Conservation (phyloP, 2,888 invertebrate species). For the Carterocephalus palaemon region DNA sequence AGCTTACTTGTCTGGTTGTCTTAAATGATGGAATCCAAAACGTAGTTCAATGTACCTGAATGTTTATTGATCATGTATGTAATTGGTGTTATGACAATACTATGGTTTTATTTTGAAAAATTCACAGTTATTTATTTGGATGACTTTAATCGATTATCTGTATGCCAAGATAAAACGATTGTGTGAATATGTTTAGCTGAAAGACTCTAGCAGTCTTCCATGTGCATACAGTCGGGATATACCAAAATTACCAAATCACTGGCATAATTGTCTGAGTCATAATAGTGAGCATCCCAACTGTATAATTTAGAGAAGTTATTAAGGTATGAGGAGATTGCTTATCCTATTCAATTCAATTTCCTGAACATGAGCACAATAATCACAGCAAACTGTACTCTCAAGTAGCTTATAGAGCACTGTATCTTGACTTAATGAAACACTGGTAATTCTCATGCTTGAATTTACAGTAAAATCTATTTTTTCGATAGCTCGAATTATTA, state of each 20-base stretch:
- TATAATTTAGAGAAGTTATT: neutral
- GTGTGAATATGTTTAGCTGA: slow-evolving; percentile 40
- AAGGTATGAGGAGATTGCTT: too few relatives aligned
- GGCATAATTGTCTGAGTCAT: too few relatives aligned
- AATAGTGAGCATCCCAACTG: slow-evolving; percentile 1
- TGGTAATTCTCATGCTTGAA: slow-evolving; percentile 3
- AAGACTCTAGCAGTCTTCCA: slow-evolving; percentile 47
- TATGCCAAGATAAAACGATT: slow-evolving; percentile 50
- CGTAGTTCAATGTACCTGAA: slow-evolving; percentile 7
- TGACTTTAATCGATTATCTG: neutral
- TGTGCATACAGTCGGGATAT: slow-evolving; percentile 36
- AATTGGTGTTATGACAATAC: slow-evolving; percentile 16
- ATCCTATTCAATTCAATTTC: neutral
- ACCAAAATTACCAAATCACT: slow-evolving; percentile 21
- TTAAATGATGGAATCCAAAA: slow-evolving; percentile 5
- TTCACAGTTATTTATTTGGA: neutral
- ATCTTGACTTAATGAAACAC: slow-evolving; percentile 7
- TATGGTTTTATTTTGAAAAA: slow-evolving; percentile 2
- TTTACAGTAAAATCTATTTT: slow-evolving; percentile 4
- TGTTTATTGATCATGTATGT: slow-evolving; percentile 17
- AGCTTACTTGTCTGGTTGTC: slow-evolving; percentile 20
- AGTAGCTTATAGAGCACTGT: slow-evolving; percentile 10
- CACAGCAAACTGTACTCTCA: slow-evolving; percentile 3
- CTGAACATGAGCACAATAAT: slow-evolving; percentile 7
- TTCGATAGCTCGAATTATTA: slow-evolving; percentile 7